A percentile compares a stretch with the other conserved stretches of the same genome.
phyloP scores from a whole-genome alignment of 1,140 invertebrate genomes.

The Megalonaias nervosa region DNA sequence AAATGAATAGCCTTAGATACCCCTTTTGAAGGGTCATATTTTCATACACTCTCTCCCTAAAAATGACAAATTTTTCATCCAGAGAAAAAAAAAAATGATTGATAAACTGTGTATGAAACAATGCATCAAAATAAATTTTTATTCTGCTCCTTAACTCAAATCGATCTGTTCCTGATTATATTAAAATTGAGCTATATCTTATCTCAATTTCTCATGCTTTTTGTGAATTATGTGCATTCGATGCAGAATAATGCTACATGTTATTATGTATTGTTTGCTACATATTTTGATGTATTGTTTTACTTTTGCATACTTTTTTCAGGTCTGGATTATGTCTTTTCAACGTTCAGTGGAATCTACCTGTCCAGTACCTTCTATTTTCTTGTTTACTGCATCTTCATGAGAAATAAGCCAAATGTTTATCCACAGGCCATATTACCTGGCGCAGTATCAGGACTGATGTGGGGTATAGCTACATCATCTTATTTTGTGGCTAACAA shows the following conservation, averaged over 20 bases:
- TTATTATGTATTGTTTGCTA: neutral
- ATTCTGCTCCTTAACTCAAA: no score
- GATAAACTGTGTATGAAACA: no score
- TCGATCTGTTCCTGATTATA: no score
- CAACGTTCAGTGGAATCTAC: slow-evolving; percentile 72
- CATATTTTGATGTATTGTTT: neutral
- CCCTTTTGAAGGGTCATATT: no score
- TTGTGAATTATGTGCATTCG: no score
- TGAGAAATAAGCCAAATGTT: slow-evolving; percentile 68
- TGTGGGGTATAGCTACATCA: slow-evolving; percentile 71
- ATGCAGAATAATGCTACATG: neutral
- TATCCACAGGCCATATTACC: slow-evolving; percentile 70
- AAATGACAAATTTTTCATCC: no score
- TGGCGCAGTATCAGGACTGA: slow-evolving; percentile 69
- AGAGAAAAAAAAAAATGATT: no score
- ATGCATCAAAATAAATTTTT: no score
- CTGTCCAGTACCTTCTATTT: slow-evolving; percentile 69
- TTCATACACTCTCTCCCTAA: no score
- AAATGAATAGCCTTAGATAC: no score
- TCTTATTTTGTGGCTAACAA: slow-evolving; percentile 73
- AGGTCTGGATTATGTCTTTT: slow-evolving; percentile 73
- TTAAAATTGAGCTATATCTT: no score
- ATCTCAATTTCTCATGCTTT: no score
- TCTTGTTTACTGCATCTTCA: slow-evolving; percentile 66
- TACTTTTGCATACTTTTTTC: slow-evolving; percentile 34